Percentiles rank a stretch among this genome's conserved stretches.
phyloP scores from a whole-genome alignment of 1,140 invertebrate genomes.

The Chionoecetes opilio region DNA sequence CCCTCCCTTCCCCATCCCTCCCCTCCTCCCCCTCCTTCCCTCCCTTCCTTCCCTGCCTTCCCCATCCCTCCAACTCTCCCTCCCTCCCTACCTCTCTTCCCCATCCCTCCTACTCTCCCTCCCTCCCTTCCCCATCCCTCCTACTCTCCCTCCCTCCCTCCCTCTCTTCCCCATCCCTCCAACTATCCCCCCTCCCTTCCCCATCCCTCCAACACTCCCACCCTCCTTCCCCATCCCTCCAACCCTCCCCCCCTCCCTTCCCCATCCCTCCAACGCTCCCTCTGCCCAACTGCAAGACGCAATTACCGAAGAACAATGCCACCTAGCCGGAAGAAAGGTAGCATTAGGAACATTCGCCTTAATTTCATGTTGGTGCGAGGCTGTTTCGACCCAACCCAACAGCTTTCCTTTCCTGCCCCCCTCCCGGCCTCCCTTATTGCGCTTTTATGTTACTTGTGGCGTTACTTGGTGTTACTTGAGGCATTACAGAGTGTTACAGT shows the following conservation, averaged over 20 bases:
- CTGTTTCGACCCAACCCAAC: neutral
- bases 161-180: neutral
- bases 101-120: neutral
- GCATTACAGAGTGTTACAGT: neutral
- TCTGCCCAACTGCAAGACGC: constrained; percentile 13
- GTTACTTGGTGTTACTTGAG: too few species aligned
- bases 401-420: neutral
- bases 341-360: constrained; percentile 19
- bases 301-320: constrained; percentile 5
- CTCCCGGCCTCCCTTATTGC: neutral
- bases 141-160: neutral
- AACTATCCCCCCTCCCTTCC: neutral
- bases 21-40: too few species aligned
- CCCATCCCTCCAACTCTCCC: too few species aligned
- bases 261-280: neutral
- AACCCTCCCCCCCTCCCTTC: neutral
- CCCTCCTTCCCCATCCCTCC: neutral
- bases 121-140: neutral
- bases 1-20: too few species aligned
- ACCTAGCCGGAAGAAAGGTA: neutral
- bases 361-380: constrained; percentile 28
- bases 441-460: constrained; percentile 20
- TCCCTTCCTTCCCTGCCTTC: too few species aligned
- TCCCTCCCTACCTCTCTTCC: too few species aligned
- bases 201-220: neutral